These are phyloP conservation scores for Notospermus geniculatus DNA, from an alignment of 1,140 invertebrate species.

Conservation along the genomic window DNA sequence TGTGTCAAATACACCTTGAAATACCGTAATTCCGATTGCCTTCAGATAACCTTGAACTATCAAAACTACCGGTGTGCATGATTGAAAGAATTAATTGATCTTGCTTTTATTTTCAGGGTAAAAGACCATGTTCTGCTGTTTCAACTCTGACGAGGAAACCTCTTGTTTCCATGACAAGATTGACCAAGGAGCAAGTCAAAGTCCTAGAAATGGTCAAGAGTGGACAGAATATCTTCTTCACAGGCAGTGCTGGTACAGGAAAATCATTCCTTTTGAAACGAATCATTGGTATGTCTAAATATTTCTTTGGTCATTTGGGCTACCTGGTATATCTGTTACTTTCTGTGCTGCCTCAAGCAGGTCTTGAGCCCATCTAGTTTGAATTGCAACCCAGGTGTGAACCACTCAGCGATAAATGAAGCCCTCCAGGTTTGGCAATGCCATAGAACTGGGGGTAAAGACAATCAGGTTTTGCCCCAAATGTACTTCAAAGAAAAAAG, in stretches of 20 bases:
- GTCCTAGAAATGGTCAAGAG: constrained; percentile 73
- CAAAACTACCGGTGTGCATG: too few relatives aligned
- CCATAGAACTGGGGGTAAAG: too few relatives aligned
- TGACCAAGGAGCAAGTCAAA: constrained; percentile 77
- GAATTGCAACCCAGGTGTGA: too few relatives aligned
- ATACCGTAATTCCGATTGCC: too few relatives aligned
- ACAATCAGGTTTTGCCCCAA: too few relatives aligned
- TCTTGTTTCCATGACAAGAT: constrained; percentile 26
- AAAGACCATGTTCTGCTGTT: background rate
- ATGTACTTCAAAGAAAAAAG: too few relatives aligned
- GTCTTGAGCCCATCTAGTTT: too few relatives aligned
- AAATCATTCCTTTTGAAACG: constrained; percentile 84
- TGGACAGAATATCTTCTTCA: constrained; percentile 87
- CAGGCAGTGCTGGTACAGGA: constrained; percentile 92
- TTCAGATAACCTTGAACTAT: too few relatives aligned
- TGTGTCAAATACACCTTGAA: too few relatives aligned
- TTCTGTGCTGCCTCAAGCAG: background rate
- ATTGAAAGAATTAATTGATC: too few relatives aligned
- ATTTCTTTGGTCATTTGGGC: background rate
- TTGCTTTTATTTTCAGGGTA: background rate
- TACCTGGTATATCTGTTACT: background rate
- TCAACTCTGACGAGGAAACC: background rate
- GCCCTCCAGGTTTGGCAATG: too few relatives aligned
- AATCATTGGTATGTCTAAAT: constrained; percentile 72
- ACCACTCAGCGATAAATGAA: too few relatives aligned